phyloP scores from a whole-genome alignment of 2,888 invertebrate species.

The Nezara viridula region DNA sequence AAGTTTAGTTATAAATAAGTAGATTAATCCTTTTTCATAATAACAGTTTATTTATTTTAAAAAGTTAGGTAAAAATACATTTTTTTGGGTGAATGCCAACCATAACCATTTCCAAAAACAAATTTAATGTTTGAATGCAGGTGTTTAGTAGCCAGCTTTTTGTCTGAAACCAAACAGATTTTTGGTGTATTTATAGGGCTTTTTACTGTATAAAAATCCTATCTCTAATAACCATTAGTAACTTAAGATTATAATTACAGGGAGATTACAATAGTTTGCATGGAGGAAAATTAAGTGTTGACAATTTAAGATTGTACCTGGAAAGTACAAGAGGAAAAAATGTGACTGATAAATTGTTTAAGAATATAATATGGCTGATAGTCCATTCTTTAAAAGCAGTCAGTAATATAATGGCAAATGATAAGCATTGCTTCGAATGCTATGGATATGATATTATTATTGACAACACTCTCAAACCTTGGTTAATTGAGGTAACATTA shows the following conservation, averaged over 20 bases:
- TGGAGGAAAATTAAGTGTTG: conserved; percentile 94
- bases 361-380: conserved; percentile 90
- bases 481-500: conserved; percentile 83
- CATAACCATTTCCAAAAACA: no score
- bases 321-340: conserved; percentile 90
- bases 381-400: conserved; percentile 95
- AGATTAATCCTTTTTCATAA: no score
- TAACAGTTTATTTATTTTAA: no score
- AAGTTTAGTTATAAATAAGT: no score
- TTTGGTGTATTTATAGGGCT: no score
- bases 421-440: conserved; percentile 92
- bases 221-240: no score
- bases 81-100: no score
- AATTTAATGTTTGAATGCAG: no score
- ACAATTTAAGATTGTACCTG: conserved; percentile 89
- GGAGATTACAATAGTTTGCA: conserved; percentile 94
- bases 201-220: no score
- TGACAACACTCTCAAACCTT: conserved; percentile 93
- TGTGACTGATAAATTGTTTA: conserved; percentile 89
- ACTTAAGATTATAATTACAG: conserved; percentile 71
- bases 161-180: no score
- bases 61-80: no score
- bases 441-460: conserved; percentile 98
- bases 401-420: conserved; percentile 92
- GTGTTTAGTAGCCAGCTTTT: no score